These are phyloP conservation scores for Dryobotodes eremita DNA, from an alignment of 2,888 invertebrate genomes.

Conservation along the genomic window DNA sequence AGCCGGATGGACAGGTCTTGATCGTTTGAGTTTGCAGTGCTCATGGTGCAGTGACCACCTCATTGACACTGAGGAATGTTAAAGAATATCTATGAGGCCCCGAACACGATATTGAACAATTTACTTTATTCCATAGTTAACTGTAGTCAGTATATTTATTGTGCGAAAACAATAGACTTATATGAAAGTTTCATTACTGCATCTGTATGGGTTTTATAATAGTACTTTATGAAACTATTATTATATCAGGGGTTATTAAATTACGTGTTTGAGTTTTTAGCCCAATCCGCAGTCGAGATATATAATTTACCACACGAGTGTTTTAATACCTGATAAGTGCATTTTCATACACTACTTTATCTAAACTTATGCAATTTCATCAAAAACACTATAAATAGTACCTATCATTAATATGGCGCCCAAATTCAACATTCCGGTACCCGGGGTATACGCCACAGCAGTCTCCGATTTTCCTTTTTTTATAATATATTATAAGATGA, in stretches of 20 bases:
- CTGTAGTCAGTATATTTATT: not conserved
- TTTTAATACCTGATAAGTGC: too few species aligned
- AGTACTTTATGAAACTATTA: not conserved
- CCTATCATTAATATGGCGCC: too few species aligned
- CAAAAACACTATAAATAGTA: too few species aligned
- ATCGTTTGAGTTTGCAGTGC: slow-evolving; percentile 61
- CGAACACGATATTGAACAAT: not conserved
- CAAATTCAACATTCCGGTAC: too few species aligned
- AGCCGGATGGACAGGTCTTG: slow-evolving; percentile 63
- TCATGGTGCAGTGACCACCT: not conserved
- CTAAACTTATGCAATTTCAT: too few species aligned
- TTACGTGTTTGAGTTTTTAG: not conserved
- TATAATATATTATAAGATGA: too few species aligned
- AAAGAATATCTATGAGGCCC: not conserved
- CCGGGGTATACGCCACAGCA: too few species aligned
- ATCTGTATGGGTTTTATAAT: not conserved
- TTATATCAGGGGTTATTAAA: not conserved
- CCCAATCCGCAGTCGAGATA: not conserved
- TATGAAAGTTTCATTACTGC: not conserved
- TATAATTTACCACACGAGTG: too few species aligned
- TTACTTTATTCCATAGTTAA: too few species aligned
- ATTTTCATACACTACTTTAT: too few species aligned
- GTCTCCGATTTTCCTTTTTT: too few species aligned
- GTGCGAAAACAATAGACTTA: too few species aligned
- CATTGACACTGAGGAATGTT: not conserved